A percentile compares a stretch with the other conserved stretches of the same genome.
These are phyloP conservation scores for Margaritifera margaritifera DNA, from an alignment of 2,888 invertebrate species.

Conservation along the genomic window DNA sequence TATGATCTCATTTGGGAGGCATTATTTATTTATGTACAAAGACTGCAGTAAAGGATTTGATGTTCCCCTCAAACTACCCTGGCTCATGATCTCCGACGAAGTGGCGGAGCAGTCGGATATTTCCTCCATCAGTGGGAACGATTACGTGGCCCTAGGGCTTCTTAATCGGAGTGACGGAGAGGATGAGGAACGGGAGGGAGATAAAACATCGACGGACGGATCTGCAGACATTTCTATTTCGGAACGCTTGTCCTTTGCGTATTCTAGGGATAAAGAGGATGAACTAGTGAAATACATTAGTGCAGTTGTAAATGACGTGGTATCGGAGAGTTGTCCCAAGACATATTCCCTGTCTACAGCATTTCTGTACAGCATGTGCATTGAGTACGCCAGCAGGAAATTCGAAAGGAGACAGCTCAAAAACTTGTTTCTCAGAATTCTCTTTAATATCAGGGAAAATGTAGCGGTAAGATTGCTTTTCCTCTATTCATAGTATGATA, in stretches of 20 bases:
- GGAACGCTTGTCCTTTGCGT: constrained; percentile 45
- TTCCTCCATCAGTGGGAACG: constrained; percentile 5
- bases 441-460: constrained; percentile 47
- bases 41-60: constrained; percentile 59
- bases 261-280: constrained; percentile 57
- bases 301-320: constrained; percentile 42
- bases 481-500: too few species aligned
- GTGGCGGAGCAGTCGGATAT: constrained; percentile 16
- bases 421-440: constrained; percentile 48
- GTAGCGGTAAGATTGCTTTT: constrained; percentile 49
- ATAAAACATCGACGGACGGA: constrained; percentile 33
- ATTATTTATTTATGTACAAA: constrained; percentile 67
- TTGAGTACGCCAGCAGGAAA: constrained; percentile 55
- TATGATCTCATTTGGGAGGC: constrained; percentile 59
- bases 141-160: constrained; percentile 4
- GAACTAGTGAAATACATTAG: constrained; percentile 59
- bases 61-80: constrained; percentile 53
- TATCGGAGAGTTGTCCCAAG: constrained; percentile 29
- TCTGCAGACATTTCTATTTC: constrained; percentile 34
- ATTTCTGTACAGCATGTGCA: constrained; percentile 55
- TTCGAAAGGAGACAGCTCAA: constrained; percentile 51
- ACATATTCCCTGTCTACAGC: constrained; percentile 53
- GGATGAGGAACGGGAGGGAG: constrained; percentile 27
- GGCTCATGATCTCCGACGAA: constrained; percentile 39
- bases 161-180: constrained; percentile 8